A percentile compares a stretch with the other conserved stretches of the same genome.
Evolutionary conservation across 2,888 invertebrate species (phyloP).

Genomic region (Eupsilia transversa): DNA sequence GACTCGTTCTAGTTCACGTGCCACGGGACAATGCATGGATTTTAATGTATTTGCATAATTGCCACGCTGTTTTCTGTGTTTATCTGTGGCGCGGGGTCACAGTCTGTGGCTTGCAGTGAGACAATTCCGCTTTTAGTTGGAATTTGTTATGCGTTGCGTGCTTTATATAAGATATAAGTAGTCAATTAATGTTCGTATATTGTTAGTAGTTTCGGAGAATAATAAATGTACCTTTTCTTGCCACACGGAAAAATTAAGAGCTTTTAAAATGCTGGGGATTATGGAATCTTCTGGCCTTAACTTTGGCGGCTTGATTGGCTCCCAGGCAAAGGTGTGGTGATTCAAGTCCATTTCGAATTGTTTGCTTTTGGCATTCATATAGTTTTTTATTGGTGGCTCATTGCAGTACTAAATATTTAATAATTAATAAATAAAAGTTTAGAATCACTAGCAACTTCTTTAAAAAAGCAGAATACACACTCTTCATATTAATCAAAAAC

Average conservation of each 20-base stretch:
- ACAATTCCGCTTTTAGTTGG: constrained; percentile 18
- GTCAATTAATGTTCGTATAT: neutral
- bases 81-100: constrained; percentile 68
- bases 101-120: constrained; percentile 30
- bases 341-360: neutral
- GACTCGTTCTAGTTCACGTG: constrained; percentile 71
- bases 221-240: neutral
- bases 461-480: neutral
- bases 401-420: too few species aligned
- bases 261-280: neutral
- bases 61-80: constrained; percentile 73
- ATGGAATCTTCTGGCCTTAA: neutral
- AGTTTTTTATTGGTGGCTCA: neutral
- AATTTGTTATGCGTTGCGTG: neutral
- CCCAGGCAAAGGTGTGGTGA: neutral
- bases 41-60: constrained; percentile 81
- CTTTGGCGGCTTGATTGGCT: neutral
- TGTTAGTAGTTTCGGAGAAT: too few species aligned
- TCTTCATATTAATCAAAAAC: neutral
- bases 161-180: neutral
- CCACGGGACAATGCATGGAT: constrained; percentile 75
- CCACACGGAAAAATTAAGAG: neutral
- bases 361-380: too few species aligned
- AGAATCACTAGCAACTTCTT: neutral
- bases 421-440: too few species aligned